Evolutionary conservation across 2,113 vertebrate species (phyloP).

Genomic region (Alethe diademata): DNA sequence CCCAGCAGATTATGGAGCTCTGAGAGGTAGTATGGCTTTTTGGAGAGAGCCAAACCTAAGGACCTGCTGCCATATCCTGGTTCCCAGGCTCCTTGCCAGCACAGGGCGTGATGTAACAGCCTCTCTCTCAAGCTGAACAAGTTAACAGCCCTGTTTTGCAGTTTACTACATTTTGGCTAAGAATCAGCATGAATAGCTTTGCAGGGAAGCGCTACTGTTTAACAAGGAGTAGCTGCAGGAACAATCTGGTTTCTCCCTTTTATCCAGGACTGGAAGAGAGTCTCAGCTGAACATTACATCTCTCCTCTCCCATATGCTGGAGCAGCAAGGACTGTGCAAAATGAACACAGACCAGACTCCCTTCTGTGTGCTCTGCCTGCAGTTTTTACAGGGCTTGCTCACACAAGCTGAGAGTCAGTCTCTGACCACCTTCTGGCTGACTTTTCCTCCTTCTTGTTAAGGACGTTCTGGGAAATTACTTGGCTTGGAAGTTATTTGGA

Average conservation of each 20-base stretch:
- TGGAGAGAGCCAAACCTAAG: neutral
- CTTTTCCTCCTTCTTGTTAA: neutral
- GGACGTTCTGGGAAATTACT: neutral
- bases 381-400: neutral
- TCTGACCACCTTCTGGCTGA: neutral
- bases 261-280: neutral
- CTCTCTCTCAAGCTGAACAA: neutral
- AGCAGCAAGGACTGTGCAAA: neutral
- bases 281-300: neutral
- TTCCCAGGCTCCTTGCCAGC: constrained; percentile 47
- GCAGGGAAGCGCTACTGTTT: neutral
- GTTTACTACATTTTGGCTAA: constrained; percentile 40
- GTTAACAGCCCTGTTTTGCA: neutral
- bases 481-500: neutral
- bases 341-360: neutral
- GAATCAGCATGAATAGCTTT: constrained; percentile 3
- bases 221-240: neutral
- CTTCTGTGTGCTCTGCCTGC: neutral
- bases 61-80: neutral
- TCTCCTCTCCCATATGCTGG: neutral
- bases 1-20: neutral
- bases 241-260: neutral
- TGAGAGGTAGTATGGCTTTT: neutral
- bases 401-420: neutral
- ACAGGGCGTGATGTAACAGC: constrained; percentile 26